These are phyloP conservation scores for Phrynosoma platyrhinos DNA, from an alignment of 2,113 vertebrate species.

Conservation along the genomic window DNA sequence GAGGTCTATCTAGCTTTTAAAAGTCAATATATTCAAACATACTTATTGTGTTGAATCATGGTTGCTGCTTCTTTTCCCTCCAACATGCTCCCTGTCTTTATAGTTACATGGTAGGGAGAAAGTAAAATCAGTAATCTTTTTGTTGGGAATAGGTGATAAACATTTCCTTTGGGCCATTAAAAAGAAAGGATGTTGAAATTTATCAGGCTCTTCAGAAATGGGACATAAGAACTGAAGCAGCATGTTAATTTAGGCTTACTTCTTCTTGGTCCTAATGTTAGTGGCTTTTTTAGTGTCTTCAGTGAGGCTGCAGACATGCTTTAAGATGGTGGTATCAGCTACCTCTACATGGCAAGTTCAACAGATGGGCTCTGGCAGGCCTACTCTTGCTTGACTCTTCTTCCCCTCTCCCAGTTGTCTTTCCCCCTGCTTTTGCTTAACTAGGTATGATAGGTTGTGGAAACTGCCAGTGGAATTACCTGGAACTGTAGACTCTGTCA, in stretches of 20 bases:
- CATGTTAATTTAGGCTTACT: neutral
- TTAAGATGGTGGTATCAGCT: neutral
- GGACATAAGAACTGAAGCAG: neutral
- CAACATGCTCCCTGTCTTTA: no score
- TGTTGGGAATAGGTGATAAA: no score
- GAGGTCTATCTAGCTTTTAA: no score
- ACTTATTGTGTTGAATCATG: no score
- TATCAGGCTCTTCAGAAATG: no score
- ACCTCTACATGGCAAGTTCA: neutral
- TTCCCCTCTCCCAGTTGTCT: conserved; percentile 11
- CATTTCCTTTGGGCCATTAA: no score
- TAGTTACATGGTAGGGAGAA: no score
- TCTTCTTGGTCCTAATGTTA: neutral
- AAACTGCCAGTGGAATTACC: conserved; percentile 65
- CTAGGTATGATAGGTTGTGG: conserved; percentile 49
- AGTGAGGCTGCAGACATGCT: neutral
- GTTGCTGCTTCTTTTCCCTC: no score
- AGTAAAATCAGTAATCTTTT: no score
- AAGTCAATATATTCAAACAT: no score
- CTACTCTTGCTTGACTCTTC: neutral
- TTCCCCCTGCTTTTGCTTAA: conserved; percentile 61
- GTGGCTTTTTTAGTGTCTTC: neutral
- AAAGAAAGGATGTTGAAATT: no score
- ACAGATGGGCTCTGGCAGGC: neutral
- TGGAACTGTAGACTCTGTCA: conserved; percentile 51